Conservation (phyloP, 53 echinoderm and acorn worm species). For the Apostichopus leukothele region DNA sequence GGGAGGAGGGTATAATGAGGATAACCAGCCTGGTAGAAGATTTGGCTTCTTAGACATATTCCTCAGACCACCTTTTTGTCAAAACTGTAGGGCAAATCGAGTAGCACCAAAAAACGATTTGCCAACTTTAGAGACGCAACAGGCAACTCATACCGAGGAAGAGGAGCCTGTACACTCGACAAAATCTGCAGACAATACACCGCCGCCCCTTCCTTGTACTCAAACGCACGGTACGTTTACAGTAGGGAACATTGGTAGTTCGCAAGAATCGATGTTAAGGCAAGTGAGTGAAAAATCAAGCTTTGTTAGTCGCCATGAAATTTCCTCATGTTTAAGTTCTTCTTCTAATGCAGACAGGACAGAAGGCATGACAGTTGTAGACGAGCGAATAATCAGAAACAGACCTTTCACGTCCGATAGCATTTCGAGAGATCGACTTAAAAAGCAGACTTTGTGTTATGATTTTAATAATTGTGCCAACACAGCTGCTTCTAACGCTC, state of each 20-base stretch:
- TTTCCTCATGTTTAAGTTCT: slow-evolving; percentile 17
- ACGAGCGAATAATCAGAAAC: no score
- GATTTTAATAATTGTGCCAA: no score
- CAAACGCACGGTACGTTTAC: neutral
- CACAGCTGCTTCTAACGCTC: no score
- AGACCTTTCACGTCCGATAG: no score
- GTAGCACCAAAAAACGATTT: slow-evolving; percentile 1
- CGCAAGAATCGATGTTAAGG: slow-evolving; percentile 7
- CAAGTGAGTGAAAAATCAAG: slow-evolving; percentile 30
- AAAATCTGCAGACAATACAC: neutral
- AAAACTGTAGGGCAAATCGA: slow-evolving; percentile 10
- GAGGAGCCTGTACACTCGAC: neutral
- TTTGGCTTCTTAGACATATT: neutral
- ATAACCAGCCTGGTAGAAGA: neutral
- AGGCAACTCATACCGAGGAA: neutral
- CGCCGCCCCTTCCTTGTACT: no score
- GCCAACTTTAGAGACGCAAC: neutral
- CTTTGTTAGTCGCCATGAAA: neutral
- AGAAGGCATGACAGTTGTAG: neutral
- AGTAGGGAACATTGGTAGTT: neutral
- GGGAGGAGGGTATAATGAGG: neutral
- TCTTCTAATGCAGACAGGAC: neutral
- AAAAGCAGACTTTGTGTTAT: no score
- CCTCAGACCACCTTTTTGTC: neutral
- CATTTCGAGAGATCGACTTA: no score